Evolutionary conservation across 92 coral and sea anemone genomes (phyloP), one percentile per base, ranked within the genome.

Genomic region (Umimayanthus chanpuru): DNA sequence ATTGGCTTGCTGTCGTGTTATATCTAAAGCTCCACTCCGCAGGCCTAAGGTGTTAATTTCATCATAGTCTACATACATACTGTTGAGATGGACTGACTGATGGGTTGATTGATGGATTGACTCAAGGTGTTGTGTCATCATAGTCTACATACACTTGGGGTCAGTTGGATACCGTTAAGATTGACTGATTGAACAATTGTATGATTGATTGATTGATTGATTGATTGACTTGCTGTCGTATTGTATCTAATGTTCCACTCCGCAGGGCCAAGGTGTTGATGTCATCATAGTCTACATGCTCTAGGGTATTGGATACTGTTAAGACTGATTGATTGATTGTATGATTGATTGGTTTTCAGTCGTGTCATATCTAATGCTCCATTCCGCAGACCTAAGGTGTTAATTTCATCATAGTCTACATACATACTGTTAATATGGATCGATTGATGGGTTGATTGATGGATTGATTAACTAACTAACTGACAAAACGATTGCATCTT

Each of bases 281-380:
- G 56, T 91, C 4, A 88, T 92, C 30, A n/a, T n/a, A 2, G 96
- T 92, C 55, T 64, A 56, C 41, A 90, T 94, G 90, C n/a, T n/a
- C n/a, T n/a, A n/a, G n/a, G n/a, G n/a, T n/a, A n/a, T n/a, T n/a
- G n/a, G n/a, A 61, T 61, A 73, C 32, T 18, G 36, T 21, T 12
- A 18, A 67, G 56, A n/a, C n/a, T n/a, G n/a, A n/a, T n/a, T n/a
- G n/a, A n/a, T n/a, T n/a, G n/a, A n/a, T n/a, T n/a, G n/a, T n/a
- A n/a, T n/a, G n/a, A n/a, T n/a, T n/a, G n/a, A 43, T 43, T n/a
- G 4, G 23, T 29, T 23, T 2, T 11, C 28, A n/a, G n/a, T n/a
- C n/a, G n/a, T n/a, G n/a, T 8, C 28, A 8, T 32, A 32, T 32
- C 36, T 32, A 32, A 32, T 32, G 36, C 36, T 32, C 36, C 11